Base-by-base conservation (phyloP, 1,140 invertebrate genomes). In the Drosophila cardini region DNA sequence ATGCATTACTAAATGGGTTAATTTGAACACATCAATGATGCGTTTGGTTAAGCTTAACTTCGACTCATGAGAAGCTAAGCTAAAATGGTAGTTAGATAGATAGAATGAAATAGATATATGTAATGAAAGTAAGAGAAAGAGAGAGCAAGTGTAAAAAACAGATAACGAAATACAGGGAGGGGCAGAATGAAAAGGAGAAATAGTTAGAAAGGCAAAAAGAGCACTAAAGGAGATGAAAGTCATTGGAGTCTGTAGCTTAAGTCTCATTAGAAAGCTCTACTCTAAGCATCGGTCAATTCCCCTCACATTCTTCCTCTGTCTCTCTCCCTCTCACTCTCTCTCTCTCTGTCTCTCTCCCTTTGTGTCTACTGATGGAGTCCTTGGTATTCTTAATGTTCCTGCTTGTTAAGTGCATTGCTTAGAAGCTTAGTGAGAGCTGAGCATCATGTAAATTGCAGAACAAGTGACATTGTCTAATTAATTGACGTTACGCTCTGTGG, bases 391-490 rank as follows among this genome's bases (percentile, higher is more conserved):
- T 42, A 10, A 10, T 34, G 38, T 46, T 8, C 3, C 50, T 46
- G 60, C 43, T 26, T 7, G 48, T 34, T 16, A n/a, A 56, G 60
- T 48, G 63, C 63, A 43, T 43, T 58, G 64, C 63, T 62, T 42
- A 64, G 63, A 46, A 48, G 75, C 65, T 85, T 75, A 78, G 67
- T 38, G 38, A 30, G 34, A 38, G 62, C 16, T 62, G 48, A 58
- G 61, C 40, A 42, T 62, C 70, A 68, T 69, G 64, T 63, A 57
- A 75, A 70, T 75, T 57, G 69, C 60, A 38, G 45, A 56, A 52
- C 69, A 52, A 77, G 65, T 77, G 76, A 83, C 84, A 80, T 62
- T 83, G 73, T 80, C 55, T 89, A 87, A 87, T 84, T 75, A 84
- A 89, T 87, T 78, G 65, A 43, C 38, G 60, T 56, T 65, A 40